phyloP scores from a whole-genome alignment of 2,888 invertebrate species.

The Hermaeophaga mercurialis region DNA sequence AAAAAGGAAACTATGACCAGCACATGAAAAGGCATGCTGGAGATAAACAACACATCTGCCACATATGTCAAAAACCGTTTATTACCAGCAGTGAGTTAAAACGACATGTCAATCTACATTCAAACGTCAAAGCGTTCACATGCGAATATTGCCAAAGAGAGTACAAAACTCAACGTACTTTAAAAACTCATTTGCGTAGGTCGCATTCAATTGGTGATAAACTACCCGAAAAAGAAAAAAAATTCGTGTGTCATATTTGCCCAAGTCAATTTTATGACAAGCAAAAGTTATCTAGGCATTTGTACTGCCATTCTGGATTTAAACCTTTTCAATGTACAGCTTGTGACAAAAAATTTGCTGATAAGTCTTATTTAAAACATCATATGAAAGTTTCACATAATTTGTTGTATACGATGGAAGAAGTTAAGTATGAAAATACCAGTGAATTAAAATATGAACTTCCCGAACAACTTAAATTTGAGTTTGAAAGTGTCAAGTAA shows the following conservation, averaged over 20 bases:
- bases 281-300: conserved; percentile 46
- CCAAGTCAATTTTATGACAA: conserved; percentile 53
- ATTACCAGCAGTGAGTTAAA: conserved; percentile 43
- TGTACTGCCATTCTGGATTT: conserved; percentile 46
- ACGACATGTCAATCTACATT: conserved; percentile 44
- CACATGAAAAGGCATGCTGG: conserved; percentile 46
- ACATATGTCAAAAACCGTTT: conserved; percentile 45
- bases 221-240: conserved; percentile 49
- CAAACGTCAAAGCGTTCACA: conserved; percentile 42
- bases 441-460: conserved; percentile 14
- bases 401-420: not conserved
- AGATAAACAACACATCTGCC: conserved; percentile 44
- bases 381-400: conserved; percentile 37
- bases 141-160: conserved; percentile 61
- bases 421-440: not conserved
- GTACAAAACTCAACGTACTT: conserved; percentile 45
- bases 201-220: conserved; percentile 20
- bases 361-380: conserved; percentile 46
- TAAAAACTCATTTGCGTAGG: conserved; percentile 53
- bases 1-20: conserved; percentile 46
- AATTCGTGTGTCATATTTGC: conserved; percentile 45
- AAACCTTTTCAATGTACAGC: conserved; percentile 44
- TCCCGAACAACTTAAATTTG: conserved; percentile 11
- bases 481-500: conserved; percentile 10
- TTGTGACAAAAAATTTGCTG: conserved; percentile 47